Evolutionary conservation across 2,113 vertebrate genomes (phyloP), one percentile per base, ranked within the genome.

Genomic region (Dipodomys merriami): DNA sequence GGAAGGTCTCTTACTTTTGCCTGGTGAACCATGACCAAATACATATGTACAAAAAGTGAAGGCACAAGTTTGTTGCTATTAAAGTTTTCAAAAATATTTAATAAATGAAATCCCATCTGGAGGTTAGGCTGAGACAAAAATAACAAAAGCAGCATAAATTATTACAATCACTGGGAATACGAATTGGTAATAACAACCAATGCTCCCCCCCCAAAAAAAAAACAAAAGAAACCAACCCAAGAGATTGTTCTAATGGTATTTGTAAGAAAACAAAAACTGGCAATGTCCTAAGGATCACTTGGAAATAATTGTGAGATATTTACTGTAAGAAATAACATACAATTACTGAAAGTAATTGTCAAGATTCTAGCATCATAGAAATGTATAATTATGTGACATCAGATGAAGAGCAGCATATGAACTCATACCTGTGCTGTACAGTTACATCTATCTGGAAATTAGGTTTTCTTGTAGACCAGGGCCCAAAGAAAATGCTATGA

Each of bases 241-340:
- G 2, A 68, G 30, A 91, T 5, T 79, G 73, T 60, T 88, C n/a
- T 62, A 92, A 67, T 39, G 67, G 12, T 39, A 65, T 9, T 11
- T 90, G 9, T 29, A 69, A 80, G n/a, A 57, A 77, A 64, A 46
- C 71, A 92, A 95, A 78, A 64, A 27, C 27, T 77, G 62, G 25
- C 12, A 88, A 94, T 30, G 74, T 25, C 62, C 35, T 82, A 79
- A 89, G 30, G 92, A 88, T 83, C 72, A 86, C 57, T 57, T 90
- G 39, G 93, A 93, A 93, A 74, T 65, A 27, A 86, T 60, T 68
- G 33, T 27, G 39, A n/a, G 69, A 80, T 22, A 39, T 53, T 68
- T 53, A 71, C 53, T 44, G 27, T 71, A 49, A 44, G 76, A 65
- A 83, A 91, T 1, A 90, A 39, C 16, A 64, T 18, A 80, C 25